Conservation (phyloP, 2,797 vertebrate genomes). For the Pseudochaenichthys georgianus region DNA sequence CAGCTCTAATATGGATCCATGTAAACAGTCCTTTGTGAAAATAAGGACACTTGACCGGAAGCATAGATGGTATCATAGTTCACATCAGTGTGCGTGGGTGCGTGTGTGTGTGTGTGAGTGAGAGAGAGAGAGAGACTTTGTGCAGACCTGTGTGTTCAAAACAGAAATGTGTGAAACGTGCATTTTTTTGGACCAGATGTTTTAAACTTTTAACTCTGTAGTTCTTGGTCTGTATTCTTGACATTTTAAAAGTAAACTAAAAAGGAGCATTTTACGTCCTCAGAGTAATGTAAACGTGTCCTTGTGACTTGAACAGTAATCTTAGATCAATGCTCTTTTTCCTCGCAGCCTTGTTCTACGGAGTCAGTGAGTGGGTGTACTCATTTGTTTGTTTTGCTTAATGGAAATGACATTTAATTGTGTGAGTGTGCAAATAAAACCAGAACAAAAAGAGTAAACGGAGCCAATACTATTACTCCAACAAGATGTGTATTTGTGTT, state of each 20-base stretch:
- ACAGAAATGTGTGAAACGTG: slow-evolving; percentile 39
- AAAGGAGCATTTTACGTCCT: slow-evolving; percentile 28
- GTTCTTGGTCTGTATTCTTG: slow-evolving; percentile 60
- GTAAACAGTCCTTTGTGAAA: slow-evolving; percentile 42
- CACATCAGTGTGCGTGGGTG: slow-evolving; percentile 12
- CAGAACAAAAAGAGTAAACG: slow-evolving; percentile 13
- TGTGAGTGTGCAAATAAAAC: slow-evolving; percentile 65
- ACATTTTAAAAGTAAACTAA: slow-evolving; percentile 25
- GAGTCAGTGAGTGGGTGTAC: slow-evolving; percentile 44
- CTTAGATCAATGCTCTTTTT: slow-evolving; percentile 51
- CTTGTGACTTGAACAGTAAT: slow-evolving; percentile 51
- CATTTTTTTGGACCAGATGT: slow-evolving; percentile 33
- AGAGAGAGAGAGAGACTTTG: too few species aligned
- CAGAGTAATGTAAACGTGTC: slow-evolving; percentile 30
- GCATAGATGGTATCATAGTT: slow-evolving; percentile 51
- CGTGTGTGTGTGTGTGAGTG: slow-evolving; percentile 6
- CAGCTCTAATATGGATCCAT: slow-evolving; percentile 33
- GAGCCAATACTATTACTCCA: background rate
- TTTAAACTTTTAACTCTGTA: slow-evolving; percentile 42
- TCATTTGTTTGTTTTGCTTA: slow-evolving; percentile 45
- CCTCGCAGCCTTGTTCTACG: slow-evolving; percentile 60
- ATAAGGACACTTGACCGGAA: slow-evolving; percentile 41
- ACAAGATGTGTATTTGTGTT: background rate
- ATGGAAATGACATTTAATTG: slow-evolving; percentile 40
- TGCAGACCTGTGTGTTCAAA: slow-evolving; percentile 20